A percentile compares a stretch with the other conserved stretches of the same genome.
phyloP scores from a whole-genome alignment of 2,113 vertebrate genomes.

The Eolophus roseicapilla region DNA sequence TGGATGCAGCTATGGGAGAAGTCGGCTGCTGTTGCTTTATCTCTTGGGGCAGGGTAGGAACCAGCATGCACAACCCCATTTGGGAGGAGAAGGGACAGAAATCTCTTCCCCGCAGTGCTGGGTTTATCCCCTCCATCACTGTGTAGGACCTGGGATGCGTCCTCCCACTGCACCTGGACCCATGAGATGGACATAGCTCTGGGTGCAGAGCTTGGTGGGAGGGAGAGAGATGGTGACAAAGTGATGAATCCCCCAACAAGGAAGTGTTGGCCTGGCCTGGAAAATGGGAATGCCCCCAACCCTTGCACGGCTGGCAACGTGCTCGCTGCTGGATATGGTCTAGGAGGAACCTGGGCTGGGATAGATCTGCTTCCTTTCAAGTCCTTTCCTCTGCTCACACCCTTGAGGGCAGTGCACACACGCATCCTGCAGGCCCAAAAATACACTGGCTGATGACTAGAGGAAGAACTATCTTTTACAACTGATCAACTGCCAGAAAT shows the following conservation, averaged over 20 bases:
- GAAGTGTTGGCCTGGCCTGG: neutral
- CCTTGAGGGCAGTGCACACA: neutral
- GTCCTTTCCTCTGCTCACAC: slow-evolving; percentile 29
- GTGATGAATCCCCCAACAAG: neutral
- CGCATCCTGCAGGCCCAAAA: neutral
- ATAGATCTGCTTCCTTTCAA: slow-evolving; percentile 33
- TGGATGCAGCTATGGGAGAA: neutral
- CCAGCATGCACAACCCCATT: accelerated
- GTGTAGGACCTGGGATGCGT: too few species aligned
- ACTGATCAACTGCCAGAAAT: neutral
- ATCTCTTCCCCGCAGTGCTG: neutral
- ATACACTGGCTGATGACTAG: neutral
- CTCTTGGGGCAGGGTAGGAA: neutral
- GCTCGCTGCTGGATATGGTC: neutral
- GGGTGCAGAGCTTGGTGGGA: neutral
- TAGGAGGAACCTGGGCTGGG: neutral
- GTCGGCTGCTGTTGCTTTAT: accelerated
- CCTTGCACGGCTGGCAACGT: neutral
- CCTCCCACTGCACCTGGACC: too few species aligned
- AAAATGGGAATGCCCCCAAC: neutral
- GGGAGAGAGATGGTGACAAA: neutral
- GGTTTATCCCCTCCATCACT: too few species aligned
- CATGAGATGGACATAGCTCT: too few species aligned
- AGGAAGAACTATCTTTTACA: neutral
- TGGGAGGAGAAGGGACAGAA: neutral